phyloP scores from a whole-genome alignment of 2,888 invertebrate genomes.

The Scaptomyza tumidula region DNA sequence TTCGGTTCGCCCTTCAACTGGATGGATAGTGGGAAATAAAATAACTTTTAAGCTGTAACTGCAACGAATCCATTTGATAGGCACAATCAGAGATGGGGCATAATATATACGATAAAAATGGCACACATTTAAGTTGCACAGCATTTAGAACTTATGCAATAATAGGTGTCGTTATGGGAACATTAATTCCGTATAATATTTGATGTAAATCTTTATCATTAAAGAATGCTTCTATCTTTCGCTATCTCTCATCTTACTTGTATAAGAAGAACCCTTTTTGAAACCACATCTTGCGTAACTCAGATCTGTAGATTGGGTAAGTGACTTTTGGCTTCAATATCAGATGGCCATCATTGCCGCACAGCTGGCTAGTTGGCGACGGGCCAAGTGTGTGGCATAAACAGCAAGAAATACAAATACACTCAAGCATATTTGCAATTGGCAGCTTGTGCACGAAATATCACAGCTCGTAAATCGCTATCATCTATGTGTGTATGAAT shows the following conservation, averaged over 20 bases:
- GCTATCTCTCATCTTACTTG: too few species aligned
- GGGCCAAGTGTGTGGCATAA: slow-evolving; percentile 27
- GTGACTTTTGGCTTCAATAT: slow-evolving; percentile 41
- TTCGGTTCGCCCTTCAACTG: slow-evolving; percentile 20
- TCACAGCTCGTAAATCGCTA: slow-evolving; percentile 75
- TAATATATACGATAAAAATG: not conserved
- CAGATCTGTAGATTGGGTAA: slow-evolving; percentile 36
- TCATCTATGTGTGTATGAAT: slow-evolving; percentile 10
- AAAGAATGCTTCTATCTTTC: not conserved
- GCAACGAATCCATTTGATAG: slow-evolving; percentile 29
- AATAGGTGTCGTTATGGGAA: not conserved
- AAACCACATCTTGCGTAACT: slow-evolving; percentile 23
- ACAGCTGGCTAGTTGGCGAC: slow-evolving; percentile 46
- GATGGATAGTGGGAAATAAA: not conserved
- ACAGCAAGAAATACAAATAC: too few species aligned
- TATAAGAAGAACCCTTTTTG: not conserved
- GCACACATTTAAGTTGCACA: not conserved
- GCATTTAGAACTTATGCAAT: not conserved
- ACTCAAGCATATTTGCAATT: slow-evolving; percentile 45
- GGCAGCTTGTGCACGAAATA: slow-evolving; percentile 65
- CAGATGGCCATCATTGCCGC: slow-evolving; percentile 58
- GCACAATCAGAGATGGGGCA: slow-evolving; percentile 15
- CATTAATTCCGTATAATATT: too few species aligned
- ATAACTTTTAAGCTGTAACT: slow-evolving; percentile 8
- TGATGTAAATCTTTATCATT: too few species aligned